Percentiles rank a stretch among this genome's conserved stretches.
Evolutionary conservation across 2,888 invertebrate genomes (phyloP).

Genomic region (Plebejus anna): DNA sequence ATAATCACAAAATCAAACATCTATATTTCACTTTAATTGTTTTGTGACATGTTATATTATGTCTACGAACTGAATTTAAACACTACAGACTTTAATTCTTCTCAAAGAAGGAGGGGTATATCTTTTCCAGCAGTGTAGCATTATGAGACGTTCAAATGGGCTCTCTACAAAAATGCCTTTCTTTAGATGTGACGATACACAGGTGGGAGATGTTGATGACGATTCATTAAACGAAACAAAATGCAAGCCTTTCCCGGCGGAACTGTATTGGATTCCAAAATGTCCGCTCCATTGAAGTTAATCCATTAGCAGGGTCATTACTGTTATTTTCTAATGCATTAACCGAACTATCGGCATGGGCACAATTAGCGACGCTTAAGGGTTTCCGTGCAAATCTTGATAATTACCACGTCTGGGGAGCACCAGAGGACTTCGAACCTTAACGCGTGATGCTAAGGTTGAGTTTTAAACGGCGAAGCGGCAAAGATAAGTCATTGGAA

Average conservation of each 20-base stretch:
- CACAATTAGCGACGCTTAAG: conserved; percentile 68
- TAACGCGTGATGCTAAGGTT: conserved; percentile 46
- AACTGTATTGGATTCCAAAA: conserved; percentile 20
- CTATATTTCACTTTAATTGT: too few relatives aligned
- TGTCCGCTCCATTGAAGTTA: conserved; percentile 12
- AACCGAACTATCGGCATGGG: conserved; percentile 58
- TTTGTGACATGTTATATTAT: too few relatives aligned
- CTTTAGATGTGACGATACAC: not conserved
- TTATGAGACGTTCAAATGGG: not conserved
- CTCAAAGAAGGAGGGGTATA: too few relatives aligned
- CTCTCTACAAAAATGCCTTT: not conserved
- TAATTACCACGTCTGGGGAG: conserved; percentile 55
- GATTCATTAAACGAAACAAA: conserved; percentile 5
- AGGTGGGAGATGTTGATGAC: not conserved
- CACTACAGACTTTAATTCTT: too few relatives aligned
- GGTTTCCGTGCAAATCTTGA: conserved; percentile 72
- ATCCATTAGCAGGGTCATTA: conserved; percentile 22
- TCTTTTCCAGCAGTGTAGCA: not conserved
- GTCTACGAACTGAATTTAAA: too few relatives aligned
- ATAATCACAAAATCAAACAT: too few relatives aligned
- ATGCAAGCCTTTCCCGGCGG: conserved; percentile 9
- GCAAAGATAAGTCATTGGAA: conserved; percentile 70
- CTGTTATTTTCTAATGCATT: conserved; percentile 40
- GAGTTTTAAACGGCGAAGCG: conserved; percentile 44
- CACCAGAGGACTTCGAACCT: conserved; percentile 41